Conservation (phyloP, 2,113 vertebrate genomes). For the Lepus americanus region DNA sequence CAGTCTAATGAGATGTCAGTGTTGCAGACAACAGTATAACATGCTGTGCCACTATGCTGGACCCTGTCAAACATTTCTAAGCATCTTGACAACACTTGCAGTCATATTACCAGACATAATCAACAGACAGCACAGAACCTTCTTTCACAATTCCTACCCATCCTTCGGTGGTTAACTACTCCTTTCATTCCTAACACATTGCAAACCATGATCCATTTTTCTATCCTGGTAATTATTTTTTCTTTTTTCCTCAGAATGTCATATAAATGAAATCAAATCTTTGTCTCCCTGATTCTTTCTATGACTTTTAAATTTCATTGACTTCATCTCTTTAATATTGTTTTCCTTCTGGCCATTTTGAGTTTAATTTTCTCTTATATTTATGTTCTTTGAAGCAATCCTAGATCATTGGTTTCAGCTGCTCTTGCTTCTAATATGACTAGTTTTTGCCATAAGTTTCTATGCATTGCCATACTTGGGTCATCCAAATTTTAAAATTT, state of each 20-base stretch:
- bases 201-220: background rate
- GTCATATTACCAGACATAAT: background rate
- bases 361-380: background rate
- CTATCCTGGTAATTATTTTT: too few species aligned
- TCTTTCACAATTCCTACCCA: background rate
- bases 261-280: background rate
- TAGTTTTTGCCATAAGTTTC: background rate
- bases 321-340: background rate
- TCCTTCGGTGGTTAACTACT: background rate
- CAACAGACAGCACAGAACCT: too few species aligned
- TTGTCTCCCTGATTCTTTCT: background rate
- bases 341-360: background rate
- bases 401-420: background rate
- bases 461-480: background rate
- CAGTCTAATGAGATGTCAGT: too few species aligned
- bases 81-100: background rate
- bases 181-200: accelerated
- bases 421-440: background rate
- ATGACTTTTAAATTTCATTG: background rate
- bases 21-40: too few species aligned
- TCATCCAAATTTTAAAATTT: background rate
- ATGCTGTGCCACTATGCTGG: too few species aligned
- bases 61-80: background rate
- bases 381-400: background rate
- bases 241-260: background rate